Conservation (phyloP, 1,140 invertebrate species). For the Hycleus phaleratus region DNA sequence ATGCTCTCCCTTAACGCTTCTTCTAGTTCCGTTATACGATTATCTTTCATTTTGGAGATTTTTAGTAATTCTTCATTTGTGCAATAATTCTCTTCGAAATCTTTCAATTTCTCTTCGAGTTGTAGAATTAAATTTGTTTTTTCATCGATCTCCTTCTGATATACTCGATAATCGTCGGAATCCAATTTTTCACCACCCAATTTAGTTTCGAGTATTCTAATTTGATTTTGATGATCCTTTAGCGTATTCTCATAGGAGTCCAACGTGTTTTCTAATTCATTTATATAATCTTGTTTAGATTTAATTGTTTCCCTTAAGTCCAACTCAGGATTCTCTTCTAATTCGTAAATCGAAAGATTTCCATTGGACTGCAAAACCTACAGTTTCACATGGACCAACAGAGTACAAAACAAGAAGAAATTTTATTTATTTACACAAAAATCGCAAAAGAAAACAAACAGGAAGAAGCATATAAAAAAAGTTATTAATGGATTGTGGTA, state of each 20-base stretch:
- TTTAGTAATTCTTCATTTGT: not conserved
- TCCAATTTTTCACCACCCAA: conserved; percentile 20
- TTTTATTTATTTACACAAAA: not conserved
- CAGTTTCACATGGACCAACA: conserved; percentile 9
- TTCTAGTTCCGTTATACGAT: conserved; percentile 68
- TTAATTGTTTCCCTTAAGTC: conserved; percentile 16
- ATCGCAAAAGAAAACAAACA: conserved; percentile 7
- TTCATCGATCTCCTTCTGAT: conserved; percentile 24
- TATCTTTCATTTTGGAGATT: conserved; percentile 17
- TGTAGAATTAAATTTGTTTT: conserved; percentile 17
- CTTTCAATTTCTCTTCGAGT: conserved; percentile 11
- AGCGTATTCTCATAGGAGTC: conserved; percentile 19
- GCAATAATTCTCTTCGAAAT: conserved; percentile 8
- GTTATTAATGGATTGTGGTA: conserved; percentile 3
- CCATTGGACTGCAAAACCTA: conserved; percentile 15
- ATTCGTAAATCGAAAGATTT: conserved; percentile 13
- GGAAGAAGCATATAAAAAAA: conserved; percentile 14
- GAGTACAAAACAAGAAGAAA: conserved; percentile 12
- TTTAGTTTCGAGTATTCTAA: conserved; percentile 18
- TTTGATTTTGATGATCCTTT: conserved; percentile 23
- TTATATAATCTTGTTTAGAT: conserved; percentile 20
- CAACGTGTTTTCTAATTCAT: conserved; percentile 22
- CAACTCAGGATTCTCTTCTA: conserved; percentile 8
- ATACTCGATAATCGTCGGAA: conserved; percentile 7
- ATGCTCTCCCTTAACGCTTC: conserved; percentile 65